Conservation (phyloP, 30 jellyfish, hydroid and myxozoan genomes). For the Hydractinia symbiolongicarpus region DNA sequence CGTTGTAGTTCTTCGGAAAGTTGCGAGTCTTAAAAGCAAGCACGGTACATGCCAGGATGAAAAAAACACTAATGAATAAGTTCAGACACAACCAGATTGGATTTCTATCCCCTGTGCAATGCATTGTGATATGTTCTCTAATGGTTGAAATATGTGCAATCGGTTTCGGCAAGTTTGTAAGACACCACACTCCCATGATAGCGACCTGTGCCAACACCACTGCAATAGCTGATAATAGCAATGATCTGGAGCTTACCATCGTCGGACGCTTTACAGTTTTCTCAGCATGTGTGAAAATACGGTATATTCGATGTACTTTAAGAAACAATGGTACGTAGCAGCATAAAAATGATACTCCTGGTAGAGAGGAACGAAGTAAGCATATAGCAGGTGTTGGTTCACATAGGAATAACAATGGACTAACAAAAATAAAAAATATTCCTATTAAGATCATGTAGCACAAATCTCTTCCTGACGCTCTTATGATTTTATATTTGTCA, state of each 20-base stretch:
- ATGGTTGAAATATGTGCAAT: slow-evolving; percentile 5
- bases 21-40: too few species aligned
- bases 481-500: slow-evolving; percentile 49
- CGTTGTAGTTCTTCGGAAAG: too few species aligned
- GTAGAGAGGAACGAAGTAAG: slow-evolving; percentile 38
- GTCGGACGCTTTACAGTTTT: slow-evolving; percentile 45
- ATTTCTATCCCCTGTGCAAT: background rate
- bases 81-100: too few species aligned
- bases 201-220: slow-evolving; percentile 35
- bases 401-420: slow-evolving; percentile 43
- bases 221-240: slow-evolving; percentile 32
- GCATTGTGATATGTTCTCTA: slow-evolving; percentile 9
- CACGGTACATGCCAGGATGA: too few species aligned
- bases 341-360: slow-evolving; percentile 54
- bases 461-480: slow-evolving; percentile 77
- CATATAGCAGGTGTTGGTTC: slow-evolving; percentile 51
- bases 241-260: slow-evolving; percentile 54
- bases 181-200: slow-evolving; percentile 49
- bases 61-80: too few species aligned
- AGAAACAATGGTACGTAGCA: background rate
- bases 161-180: slow-evolving; percentile 17
- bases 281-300: slow-evolving; percentile 52
- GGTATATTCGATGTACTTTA: slow-evolving; percentile 45
- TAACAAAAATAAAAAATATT: slow-evolving; percentile 21
- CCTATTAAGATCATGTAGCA: slow-evolving; percentile 64